Conservation (phyloP, 2,797 vertebrate species). For the Schizopygopsis malacanthus region DNA sequence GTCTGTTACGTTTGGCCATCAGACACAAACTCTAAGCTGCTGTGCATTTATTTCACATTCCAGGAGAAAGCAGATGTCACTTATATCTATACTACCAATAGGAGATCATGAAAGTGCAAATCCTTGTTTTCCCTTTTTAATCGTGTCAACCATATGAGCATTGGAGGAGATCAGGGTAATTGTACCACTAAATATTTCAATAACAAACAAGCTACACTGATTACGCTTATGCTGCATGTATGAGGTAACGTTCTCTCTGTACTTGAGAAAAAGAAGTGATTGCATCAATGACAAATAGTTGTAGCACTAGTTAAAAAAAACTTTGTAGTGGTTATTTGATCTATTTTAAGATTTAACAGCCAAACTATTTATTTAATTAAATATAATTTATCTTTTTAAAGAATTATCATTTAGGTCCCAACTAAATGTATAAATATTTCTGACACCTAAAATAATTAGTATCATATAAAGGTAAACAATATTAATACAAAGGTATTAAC, state of each 20-base stretch:
- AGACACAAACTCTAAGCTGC: slow-evolving; percentile 33
- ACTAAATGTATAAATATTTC: neutral
- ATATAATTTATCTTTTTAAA: neutral
- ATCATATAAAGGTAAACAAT: neutral
- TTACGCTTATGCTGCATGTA: neutral
- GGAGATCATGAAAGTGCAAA: slow-evolving; percentile 12
- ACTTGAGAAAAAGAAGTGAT: neutral
- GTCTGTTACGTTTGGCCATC: slow-evolving; percentile 34
- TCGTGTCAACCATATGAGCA: neutral
- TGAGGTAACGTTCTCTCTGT: neutral
- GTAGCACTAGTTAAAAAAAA: neutral
- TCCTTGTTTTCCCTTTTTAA: slow-evolving; percentile 10
- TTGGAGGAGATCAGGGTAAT: neutral
- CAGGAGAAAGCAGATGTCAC: slow-evolving; percentile 9
- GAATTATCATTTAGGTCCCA: neutral
- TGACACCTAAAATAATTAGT: neutral
- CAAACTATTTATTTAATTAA: neutral
- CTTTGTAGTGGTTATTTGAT: neutral
- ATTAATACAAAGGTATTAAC: neutral
- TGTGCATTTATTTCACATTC: slow-evolving; percentile 18
- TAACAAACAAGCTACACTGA: neutral
- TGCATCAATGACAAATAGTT: neutral
- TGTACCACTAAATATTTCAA: slow-evolving; percentile 50
- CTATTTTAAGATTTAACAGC: neutral
- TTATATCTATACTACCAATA: neutral